Percentiles rank a stretch among this genome's conserved stretches.
Evolutionary conservation across 2,113 vertebrate genomes (phyloP).

Genomic region (Gallinago media): DNA sequence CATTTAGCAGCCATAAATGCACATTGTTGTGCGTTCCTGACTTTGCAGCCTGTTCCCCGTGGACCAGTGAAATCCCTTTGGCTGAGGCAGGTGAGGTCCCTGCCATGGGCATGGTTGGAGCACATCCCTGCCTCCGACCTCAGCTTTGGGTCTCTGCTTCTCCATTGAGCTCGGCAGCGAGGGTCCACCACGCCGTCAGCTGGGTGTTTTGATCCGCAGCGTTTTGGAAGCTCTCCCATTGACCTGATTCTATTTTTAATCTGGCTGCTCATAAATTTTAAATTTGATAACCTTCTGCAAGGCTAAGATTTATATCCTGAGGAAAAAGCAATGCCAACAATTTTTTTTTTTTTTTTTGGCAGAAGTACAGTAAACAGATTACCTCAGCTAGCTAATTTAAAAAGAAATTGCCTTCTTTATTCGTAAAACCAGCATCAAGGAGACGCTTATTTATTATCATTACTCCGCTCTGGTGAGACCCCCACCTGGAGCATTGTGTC

Average conservation of each 20-base stretch:
- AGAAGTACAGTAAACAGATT: background rate
- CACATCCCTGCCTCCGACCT: accelerated
- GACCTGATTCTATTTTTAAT: constrained; percentile 34
- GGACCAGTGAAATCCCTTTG: background rate
- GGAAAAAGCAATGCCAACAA: background rate
- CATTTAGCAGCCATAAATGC: accelerated
- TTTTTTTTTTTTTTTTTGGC: background rate
- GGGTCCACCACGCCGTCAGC: background rate
- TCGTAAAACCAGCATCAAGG: background rate
- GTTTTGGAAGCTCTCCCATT: background rate
- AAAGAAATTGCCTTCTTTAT: background rate
- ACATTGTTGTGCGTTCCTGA: background rate
- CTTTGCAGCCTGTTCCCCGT: background rate
- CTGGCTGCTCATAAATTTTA: constrained; percentile 10
- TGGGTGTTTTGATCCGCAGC: background rate
- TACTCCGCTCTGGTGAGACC: background rate
- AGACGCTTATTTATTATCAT: background rate
- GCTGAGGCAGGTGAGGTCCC: background rate
- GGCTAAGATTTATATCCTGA: background rate
- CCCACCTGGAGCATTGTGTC: background rate
- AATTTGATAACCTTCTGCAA: background rate
- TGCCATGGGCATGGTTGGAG: accelerated
- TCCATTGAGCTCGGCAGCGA: background rate
- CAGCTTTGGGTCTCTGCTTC: background rate
- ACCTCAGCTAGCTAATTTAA: background rate